phyloP scores from a whole-genome alignment of 1,140 invertebrate genomes.

The Phthorimaea operculella region DNA sequence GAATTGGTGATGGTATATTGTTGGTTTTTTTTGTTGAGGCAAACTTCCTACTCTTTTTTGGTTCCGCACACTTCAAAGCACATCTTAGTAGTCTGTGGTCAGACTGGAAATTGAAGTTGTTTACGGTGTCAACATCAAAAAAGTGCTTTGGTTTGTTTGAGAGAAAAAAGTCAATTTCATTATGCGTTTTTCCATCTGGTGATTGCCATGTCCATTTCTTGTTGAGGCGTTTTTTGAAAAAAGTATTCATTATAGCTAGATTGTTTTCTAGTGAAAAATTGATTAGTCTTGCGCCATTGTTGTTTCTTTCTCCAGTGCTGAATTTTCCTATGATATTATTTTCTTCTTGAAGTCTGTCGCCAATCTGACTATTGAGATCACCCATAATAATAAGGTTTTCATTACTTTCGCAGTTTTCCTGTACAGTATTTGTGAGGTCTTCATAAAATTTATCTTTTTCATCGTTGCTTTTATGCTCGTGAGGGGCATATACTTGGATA shows the following conservation, averaged over 20 bases:
- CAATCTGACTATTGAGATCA: background rate
- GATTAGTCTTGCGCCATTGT: background rate
- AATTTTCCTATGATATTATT: background rate
- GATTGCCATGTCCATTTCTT: background rate
- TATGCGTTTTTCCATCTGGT: background rate
- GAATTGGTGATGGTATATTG: too few relatives aligned
- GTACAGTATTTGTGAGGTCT: too few relatives aligned
- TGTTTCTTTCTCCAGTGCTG: background rate
- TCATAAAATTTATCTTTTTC: too few relatives aligned
- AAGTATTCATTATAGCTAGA: background rate
- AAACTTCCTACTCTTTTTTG: background rate
- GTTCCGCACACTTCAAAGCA: background rate
- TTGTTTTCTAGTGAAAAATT: background rate
- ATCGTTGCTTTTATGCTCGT: too few relatives aligned
- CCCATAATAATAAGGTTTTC: background rate
- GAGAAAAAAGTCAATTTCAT: background rate
- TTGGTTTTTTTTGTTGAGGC: too few relatives aligned
- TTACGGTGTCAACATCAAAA: background rate
- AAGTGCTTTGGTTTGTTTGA: background rate
- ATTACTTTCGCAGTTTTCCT: too few relatives aligned
- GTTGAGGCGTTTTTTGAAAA: background rate
- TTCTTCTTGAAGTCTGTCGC: background rate
- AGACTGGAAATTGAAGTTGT: background rate
- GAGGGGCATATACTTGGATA: too few relatives aligned
- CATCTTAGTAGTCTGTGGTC: background rate